Percentiles rank a stretch among this genome's conserved stretches.
Evolutionary conservation across 2,888 invertebrate genomes (phyloP).

Genomic region (Neoascia interrupta): DNA sequence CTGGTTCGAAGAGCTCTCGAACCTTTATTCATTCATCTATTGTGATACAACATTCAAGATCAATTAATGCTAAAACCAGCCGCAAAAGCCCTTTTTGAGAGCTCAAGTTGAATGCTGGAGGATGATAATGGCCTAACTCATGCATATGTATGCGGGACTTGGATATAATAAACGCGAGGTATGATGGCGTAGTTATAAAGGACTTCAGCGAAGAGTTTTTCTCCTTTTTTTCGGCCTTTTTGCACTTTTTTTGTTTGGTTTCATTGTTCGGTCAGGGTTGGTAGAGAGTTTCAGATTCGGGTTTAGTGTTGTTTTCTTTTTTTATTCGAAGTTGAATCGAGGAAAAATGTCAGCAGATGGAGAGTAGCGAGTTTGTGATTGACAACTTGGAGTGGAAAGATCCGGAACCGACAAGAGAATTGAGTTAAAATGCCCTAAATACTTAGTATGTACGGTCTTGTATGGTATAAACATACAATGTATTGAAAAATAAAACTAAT

Average conservation of each 20-base stretch:
- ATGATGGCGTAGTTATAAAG: constrained; percentile 30
- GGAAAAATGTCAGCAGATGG: constrained; percentile 28
- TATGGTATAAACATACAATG: too few species aligned
- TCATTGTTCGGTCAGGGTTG: constrained; percentile 42
- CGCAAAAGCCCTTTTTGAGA: constrained; percentile 34
- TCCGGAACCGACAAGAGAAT: too few species aligned
- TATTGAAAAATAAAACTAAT: too few species aligned
- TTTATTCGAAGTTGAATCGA: constrained; percentile 2
- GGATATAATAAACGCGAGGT: constrained; percentile 16
- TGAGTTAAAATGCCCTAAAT: too few species aligned
- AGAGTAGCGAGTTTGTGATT: constrained; percentile 32
- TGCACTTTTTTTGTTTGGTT: constrained; percentile 2
- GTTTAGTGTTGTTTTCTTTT: too few species aligned
- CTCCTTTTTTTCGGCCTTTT: constrained; percentile 27
- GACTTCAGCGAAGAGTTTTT: constrained; percentile 19
- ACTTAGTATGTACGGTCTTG: too few species aligned
- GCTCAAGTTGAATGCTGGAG: constrained; percentile 27
- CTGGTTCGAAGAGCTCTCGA: constrained; percentile 9
- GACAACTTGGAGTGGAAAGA: constrained; percentile 48
- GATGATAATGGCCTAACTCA: constrained; percentile 25
- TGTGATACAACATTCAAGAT: constrained; percentile 54
- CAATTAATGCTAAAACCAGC: constrained; percentile 61
- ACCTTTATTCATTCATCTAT: constrained; percentile 2
- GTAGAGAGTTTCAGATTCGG: constrained; percentile 10
- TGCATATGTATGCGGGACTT: constrained; percentile 14